A percentile compares a stretch with the other conserved stretches of the same genome.
Conservation (phyloP, 2,113 vertebrate genomes). For the Microcebus ravelobensis region DNA sequence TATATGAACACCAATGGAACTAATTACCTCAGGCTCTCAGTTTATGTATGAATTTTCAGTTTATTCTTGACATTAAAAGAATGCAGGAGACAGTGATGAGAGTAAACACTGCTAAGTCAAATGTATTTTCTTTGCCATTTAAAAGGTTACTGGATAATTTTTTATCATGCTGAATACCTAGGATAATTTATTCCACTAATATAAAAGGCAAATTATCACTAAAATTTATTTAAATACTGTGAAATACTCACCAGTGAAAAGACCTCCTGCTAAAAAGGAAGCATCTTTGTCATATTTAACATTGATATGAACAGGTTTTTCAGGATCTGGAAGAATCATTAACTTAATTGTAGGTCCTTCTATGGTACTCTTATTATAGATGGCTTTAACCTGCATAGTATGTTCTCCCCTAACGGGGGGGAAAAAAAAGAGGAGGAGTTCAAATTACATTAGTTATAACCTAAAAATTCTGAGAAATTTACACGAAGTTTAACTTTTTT, state of each 20-base stretch:
- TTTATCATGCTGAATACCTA: neutral
- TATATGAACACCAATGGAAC: neutral
- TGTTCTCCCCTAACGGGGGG: conserved; percentile 89
- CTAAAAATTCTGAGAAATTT: conserved; percentile 45
- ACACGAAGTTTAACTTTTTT: conserved; percentile 26
- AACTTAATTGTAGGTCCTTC: conserved; percentile 88
- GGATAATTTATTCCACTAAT: conserved; percentile 24
- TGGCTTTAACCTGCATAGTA: conserved; percentile 85
- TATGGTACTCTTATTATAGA: conserved; percentile 85
- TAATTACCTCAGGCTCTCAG: neutral
- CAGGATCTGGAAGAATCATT: conserved; percentile 91
- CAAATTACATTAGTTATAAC: conserved; percentile 28
- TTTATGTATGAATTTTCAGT: conserved; percentile 13
- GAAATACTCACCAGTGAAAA: conserved; percentile 90
- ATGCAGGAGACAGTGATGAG: neutral
- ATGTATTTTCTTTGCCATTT: conserved; percentile 13
- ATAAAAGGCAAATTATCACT: conserved; percentile 1
- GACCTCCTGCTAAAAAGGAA: conserved; percentile 87
- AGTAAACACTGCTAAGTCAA: neutral
- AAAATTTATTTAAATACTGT: conserved; percentile 50
- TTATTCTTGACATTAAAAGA: conserved; percentile 22
- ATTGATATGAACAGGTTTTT: conserved; percentile 88
- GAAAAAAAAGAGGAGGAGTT: neutral
- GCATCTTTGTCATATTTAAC: conserved; percentile 87
- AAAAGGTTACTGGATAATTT: neutral